Conservation (phyloP, 2,797 vertebrate genomes). For the Phrynocephalus forsythii region DNA sequence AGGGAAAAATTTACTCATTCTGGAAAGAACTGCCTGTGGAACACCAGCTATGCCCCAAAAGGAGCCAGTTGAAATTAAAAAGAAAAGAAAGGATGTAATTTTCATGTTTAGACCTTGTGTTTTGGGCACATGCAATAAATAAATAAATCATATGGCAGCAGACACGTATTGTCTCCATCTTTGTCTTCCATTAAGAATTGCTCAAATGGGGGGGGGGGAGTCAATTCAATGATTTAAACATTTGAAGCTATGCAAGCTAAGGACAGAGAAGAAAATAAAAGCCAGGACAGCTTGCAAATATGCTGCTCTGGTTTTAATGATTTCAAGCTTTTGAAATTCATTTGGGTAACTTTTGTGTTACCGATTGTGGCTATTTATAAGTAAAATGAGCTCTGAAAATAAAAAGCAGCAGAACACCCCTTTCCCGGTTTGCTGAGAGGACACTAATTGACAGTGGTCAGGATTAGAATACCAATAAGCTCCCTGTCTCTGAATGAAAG, state of each 20-base stretch:
- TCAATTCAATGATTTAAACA: not conserved
- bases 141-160: not conserved
- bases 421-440: not conserved
- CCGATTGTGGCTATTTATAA: conserved; percentile 4
- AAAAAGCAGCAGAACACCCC: conserved; percentile 6
- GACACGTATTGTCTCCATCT: not conserved
- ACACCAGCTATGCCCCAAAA: conserved; percentile 13
- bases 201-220: not conserved
- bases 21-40: conserved; percentile 24
- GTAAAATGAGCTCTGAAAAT: not conserved
- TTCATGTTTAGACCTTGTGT: not conserved
- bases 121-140: not conserved
- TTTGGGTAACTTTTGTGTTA: conserved; percentile 1
- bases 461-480: conserved; percentile 23
- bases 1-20: conserved; percentile 26
- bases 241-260: conserved; percentile 5
- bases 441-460: conserved; percentile 4
- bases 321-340: not conserved
- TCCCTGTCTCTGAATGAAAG: conserved; percentile 11
- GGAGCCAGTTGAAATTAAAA: conserved; percentile 2
- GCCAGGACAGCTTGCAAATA: not conserved
- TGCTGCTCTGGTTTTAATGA: not conserved
- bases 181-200: not conserved
- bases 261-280: not conserved
- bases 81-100: not conserved